Evolutionary conservation across 2,888 invertebrate genomes (phyloP), one percentile per base, ranked within the genome.

Genomic region (Thera obeliscata): DNA sequence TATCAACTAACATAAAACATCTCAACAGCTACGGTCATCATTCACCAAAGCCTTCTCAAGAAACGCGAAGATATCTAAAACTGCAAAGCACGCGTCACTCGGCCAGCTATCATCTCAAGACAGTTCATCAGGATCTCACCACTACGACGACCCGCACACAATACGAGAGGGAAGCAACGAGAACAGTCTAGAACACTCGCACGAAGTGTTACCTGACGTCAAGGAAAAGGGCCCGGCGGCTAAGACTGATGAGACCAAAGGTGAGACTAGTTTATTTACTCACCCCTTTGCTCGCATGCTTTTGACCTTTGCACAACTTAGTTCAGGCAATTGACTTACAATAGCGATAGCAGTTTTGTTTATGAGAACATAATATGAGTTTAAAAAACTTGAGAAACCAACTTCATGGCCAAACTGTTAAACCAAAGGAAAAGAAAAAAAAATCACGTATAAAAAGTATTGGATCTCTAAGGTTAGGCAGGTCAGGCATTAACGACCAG

Each of bases 1-100:
- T 55, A 43, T n/a, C 6, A 3, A 61, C 33, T 57, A 41, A 60
- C 38, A 0, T 5, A 5, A 33, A 2, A 38, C 66, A 64, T 76
- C 78, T 74, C 87, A 88, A 74, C 88, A 95, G 97, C 94, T 99
- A 73, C 95, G 99, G 64, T 98, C 98, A 86, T 99, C 99, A 48
- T 99, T 99, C 91, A 98, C 98, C 77, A 99, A 99, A 92, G 99
- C 99, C 33, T 99, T 99, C 92, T 98, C 98, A 22, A 95, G 97
- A 74, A 96, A 96, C 88, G 96, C 96, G 69, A 96, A 96, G 94
- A 96, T 96, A 86, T 94, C 96, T 75, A 96, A 96, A 94, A 95
- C 95, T 60, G 95, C 94, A 62, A 94, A 94, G 80, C 94, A 94
- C 76, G 88, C 94, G 33, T 94, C 94, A 76, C 89, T 94, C 74